phyloP scores from a whole-genome alignment of 2,113 vertebrate genomes.

The Stegastes partitus region DNA sequence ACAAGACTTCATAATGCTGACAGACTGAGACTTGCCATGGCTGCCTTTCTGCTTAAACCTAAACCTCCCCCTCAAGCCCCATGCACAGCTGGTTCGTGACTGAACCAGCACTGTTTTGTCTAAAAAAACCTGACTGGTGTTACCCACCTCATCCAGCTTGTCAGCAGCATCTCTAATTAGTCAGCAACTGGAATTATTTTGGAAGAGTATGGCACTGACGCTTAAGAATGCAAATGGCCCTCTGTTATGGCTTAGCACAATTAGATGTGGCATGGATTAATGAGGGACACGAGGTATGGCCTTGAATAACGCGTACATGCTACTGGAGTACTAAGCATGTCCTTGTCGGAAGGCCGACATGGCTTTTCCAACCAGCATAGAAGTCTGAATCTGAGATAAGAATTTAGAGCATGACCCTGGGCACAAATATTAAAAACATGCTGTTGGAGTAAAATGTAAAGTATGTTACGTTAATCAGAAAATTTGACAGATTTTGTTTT shows the following conservation, averaged over 20 bases:
- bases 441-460: not conserved
- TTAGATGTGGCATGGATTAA: conserved; percentile 75
- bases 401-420: conserved; percentile 16
- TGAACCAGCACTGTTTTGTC: not conserved
- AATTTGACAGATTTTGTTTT: not conserved
- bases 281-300: conserved; percentile 49
- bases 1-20: not conserved
- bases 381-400: not conserved
- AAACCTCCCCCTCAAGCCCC: not conserved
- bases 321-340: conserved; percentile 7
- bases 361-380: conserved; percentile 6
- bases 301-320: conserved; percentile 44
- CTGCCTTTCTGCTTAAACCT: not conserved
- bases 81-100: not conserved
- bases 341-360: conserved; percentile 32
- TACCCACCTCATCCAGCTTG: conserved; percentile 8
- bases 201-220: conserved; percentile 23
- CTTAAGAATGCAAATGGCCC: conserved; percentile 48
- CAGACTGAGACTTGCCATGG: not conserved
- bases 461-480: not conserved
- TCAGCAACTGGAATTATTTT: conserved; percentile 20
- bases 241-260: conserved; percentile 73
- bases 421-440: conserved; percentile 15
- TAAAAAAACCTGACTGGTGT: conserved; percentile 7
- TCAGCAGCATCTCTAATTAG: conserved; percentile 27